These are phyloP conservation scores for Dryocosmus kuriphilus DNA, from an alignment of 2,888 invertebrate species.

Conservation along the genomic window DNA sequence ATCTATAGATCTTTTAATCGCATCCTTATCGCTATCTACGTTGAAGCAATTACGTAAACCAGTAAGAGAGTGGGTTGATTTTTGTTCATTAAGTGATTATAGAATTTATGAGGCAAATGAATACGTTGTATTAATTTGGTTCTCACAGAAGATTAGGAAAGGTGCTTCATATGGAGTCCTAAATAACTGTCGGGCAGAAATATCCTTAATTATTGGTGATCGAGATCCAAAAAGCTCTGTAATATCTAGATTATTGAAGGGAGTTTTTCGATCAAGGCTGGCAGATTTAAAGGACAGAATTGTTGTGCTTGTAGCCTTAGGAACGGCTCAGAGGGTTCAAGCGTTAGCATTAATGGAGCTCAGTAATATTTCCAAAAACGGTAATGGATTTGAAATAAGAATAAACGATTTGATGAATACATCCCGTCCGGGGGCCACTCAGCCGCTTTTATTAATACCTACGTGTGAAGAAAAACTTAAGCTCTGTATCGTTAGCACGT, in stretches of 20 bases:
- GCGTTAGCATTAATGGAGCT: constrained; percentile 46
- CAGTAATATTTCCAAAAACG: neutral
- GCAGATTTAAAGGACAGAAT: constrained; percentile 40
- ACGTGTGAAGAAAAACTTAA: constrained; percentile 30
- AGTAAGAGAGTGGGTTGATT: neutral
- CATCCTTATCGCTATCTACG: too few relatives aligned
- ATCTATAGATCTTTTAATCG: too few relatives aligned
- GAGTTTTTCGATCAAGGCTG: constrained; percentile 33
- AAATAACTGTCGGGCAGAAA: constrained; percentile 43
- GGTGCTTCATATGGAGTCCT: constrained; percentile 45
- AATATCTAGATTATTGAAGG: constrained; percentile 46
- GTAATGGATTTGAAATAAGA: constrained; percentile 22
- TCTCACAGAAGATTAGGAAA: constrained; percentile 31
- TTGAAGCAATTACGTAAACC: too few relatives aligned
- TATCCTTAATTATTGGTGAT: constrained; percentile 42
- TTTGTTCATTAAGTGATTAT: neutral
- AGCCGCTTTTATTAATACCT: too few relatives aligned
- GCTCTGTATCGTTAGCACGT: constrained; percentile 38
- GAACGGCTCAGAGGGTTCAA: constrained; percentile 48
- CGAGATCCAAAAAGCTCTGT: constrained; percentile 22
- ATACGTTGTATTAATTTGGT: constrained; percentile 16
- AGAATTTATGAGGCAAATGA: neutral
- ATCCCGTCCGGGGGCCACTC: too few relatives aligned
- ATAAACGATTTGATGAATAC: constrained; percentile 48
- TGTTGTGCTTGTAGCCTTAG: constrained; percentile 42